A percentile compares a stretch with the other conserved stretches of the same genome.
Evolutionary conservation across 2,888 invertebrate species (phyloP).

Genomic region (Blomia tropicalis): DNA sequence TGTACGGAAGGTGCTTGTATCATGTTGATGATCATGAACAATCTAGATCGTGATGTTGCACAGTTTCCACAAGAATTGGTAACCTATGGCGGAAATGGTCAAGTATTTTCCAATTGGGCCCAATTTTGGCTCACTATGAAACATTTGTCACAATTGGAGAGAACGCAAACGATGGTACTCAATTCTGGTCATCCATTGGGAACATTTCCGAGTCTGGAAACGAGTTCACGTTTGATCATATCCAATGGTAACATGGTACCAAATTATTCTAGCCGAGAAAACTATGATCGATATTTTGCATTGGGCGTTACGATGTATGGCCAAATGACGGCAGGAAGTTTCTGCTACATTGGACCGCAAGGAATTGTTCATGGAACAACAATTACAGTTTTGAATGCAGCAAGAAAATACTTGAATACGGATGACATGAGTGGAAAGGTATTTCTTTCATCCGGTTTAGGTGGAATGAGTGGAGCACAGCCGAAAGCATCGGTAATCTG

Average conservation of each 20-base stretch:
- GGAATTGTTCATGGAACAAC: slow-evolving; percentile 50
- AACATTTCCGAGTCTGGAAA: slow-evolving; percentile 41
- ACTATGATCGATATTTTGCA: slow-evolving; percentile 46
- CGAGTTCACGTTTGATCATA: slow-evolving; percentile 43
- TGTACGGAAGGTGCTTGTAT: slow-evolving; percentile 41
- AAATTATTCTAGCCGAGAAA: slow-evolving; percentile 42
- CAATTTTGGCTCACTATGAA: slow-evolving; percentile 45
- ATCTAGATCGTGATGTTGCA: slow-evolving; percentile 46
- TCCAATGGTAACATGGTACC: slow-evolving; percentile 50
- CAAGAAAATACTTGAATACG: slow-evolving; percentile 41
- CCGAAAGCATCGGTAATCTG: slow-evolving; percentile 47
- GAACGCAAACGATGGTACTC: slow-evolving; percentile 44
- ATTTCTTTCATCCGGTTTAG: slow-evolving; percentile 45
- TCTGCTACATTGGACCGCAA: slow-evolving; percentile 49
- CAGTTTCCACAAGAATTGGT: slow-evolving; percentile 48
- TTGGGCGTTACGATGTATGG: slow-evolving; percentile 47
- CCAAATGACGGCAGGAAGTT: slow-evolving; percentile 50
- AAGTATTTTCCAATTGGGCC: slow-evolving; percentile 47
- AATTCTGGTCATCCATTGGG: slow-evolving; percentile 48
- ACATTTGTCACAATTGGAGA: slow-evolving; percentile 42
- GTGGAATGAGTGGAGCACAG: slow-evolving; percentile 49
- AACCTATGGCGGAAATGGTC: slow-evolving; percentile 49
- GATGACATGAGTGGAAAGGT: slow-evolving; percentile 42
- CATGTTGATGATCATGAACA: slow-evolving; percentile 49
- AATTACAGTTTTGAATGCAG: slow-evolving; percentile 47